Evolutionary conservation across 2,888 invertebrate genomes (phyloP).

Genomic region (Pristionchus entomophagus): DNA sequence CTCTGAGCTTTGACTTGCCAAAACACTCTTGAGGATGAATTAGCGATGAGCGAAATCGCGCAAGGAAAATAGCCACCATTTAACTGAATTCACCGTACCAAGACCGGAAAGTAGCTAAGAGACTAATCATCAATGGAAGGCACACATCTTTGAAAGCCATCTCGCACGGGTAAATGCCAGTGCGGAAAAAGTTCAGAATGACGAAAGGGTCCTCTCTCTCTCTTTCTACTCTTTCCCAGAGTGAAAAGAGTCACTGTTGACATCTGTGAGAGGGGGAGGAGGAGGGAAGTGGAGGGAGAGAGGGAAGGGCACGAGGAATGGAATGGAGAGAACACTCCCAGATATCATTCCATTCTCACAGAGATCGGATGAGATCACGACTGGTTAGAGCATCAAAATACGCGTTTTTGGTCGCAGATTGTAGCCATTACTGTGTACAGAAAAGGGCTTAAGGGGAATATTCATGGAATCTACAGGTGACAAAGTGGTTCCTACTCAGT

Average conservation of each 20-base stretch:
- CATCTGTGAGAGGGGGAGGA: slow-evolving; percentile 6
- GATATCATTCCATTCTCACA: background rate
- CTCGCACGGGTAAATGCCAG: too few relatives aligned
- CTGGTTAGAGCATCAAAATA: too few relatives aligned
- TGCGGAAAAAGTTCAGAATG: background rate
- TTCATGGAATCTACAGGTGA: too few relatives aligned
- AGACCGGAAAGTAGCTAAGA: background rate
- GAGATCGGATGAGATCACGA: background rate
- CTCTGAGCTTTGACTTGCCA: background rate
- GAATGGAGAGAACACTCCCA: background rate
- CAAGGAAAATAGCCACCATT: background rate
- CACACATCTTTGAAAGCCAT: too few relatives aligned
- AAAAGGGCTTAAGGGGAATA: too few relatives aligned
- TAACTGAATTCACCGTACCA: background rate
- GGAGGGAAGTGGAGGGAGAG: background rate
- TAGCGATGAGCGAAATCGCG: background rate
- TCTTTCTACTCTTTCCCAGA: slow-evolving; percentile 31
- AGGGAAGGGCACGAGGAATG: background rate
- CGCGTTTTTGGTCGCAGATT: too few relatives aligned
- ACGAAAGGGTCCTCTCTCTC: background rate
- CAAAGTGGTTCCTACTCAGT: too few relatives aligned
- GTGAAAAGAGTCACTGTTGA: slow-evolving; percentile 36
- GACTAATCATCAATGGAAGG: slow-evolving; percentile 17
- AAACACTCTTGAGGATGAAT: slow-evolving; percentile 4
- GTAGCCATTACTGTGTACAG: too few relatives aligned